A percentile compares a stretch with the other conserved stretches of the same genome.
These are phyloP conservation scores for Nasua narica DNA, from an alignment of 2,797 vertebrate genomes.

Conservation along the genomic window DNA sequence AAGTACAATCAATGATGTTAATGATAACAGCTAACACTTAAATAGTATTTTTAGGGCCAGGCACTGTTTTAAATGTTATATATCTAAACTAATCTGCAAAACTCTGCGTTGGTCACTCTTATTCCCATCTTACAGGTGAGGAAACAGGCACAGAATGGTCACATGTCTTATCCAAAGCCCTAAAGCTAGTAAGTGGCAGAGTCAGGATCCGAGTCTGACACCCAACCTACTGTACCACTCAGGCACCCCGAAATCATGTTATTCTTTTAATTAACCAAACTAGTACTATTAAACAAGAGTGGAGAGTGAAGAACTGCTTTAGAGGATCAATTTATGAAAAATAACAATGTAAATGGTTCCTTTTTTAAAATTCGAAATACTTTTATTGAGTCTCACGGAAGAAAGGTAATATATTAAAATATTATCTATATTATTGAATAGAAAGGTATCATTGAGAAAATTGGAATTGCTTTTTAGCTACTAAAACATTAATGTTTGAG, in stretches of 20 bases:
- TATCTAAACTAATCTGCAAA: background rate
- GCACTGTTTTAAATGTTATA: background rate
- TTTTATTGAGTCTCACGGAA: background rate
- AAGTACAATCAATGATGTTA: background rate
- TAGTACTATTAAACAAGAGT: background rate
- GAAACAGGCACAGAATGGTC: background rate
- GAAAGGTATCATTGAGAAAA: background rate
- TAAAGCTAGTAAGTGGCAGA: background rate
- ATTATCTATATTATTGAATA: background rate
- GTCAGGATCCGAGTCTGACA: background rate
- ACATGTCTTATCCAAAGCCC: background rate
- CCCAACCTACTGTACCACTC: background rate
- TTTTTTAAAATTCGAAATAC: conserved; percentile 6
- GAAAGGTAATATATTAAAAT: background rate
- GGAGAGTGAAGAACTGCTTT: background rate
- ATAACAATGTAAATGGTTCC: background rate
- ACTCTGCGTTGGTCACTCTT: background rate
- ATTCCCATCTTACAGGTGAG: background rate
- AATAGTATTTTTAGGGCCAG: background rate
- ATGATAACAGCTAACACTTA: background rate
- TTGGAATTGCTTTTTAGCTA: background rate
- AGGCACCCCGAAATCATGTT: background rate
- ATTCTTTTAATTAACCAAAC: conserved; percentile 5
- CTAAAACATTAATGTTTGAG: background rate
- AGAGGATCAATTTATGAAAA: background rate